Percentiles rank a stretch among this genome's conserved stretches.
These are phyloP conservation scores for Pithys albifrons DNA, from an alignment of 2,113 vertebrate genomes.

Conservation along the genomic window DNA sequence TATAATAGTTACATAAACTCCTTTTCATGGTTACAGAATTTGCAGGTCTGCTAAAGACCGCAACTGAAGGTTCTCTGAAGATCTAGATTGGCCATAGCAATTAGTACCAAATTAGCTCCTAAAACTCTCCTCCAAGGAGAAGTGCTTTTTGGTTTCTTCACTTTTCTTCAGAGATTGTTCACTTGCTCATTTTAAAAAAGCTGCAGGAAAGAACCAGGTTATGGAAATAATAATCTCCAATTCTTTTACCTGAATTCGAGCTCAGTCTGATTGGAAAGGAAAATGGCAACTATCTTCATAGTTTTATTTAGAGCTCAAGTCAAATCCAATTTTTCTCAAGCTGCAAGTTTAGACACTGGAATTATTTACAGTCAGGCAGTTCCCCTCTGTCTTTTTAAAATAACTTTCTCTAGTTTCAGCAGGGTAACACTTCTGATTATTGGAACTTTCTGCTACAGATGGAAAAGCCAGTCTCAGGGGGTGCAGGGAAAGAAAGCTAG, in stretches of 20 bases:
- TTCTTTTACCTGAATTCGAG: constrained; percentile 38
- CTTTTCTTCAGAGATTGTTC: constrained; percentile 58
- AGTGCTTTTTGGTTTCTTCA: constrained; percentile 46
- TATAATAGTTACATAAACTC: constrained; percentile 25
- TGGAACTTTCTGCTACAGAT: constrained; percentile 40
- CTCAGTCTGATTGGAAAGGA: constrained; percentile 56
- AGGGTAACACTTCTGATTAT: constrained; percentile 48
- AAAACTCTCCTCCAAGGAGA: constrained; percentile 10
- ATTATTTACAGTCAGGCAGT: constrained; percentile 48
- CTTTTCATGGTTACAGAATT: constrained; percentile 45
- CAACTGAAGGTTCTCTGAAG: constrained; percentile 48
- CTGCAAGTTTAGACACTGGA: constrained; percentile 51
- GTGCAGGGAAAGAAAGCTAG: not conserved
- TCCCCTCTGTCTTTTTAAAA: constrained; percentile 44
- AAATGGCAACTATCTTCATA: constrained; percentile 49
- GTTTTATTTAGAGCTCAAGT: constrained; percentile 64
- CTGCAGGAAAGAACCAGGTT: not conserved
- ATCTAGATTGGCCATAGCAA: constrained; percentile 1
- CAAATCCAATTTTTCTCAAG: constrained; percentile 60
- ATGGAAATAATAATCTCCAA: constrained; percentile 57
- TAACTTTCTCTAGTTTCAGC: constrained; percentile 51
- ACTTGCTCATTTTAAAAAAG: constrained; percentile 23
- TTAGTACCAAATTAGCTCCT: constrained; percentile 19
- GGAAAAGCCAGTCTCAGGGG: constrained; percentile 28
- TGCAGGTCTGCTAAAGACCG: not conserved